Base-by-base conservation (phyloP, 1,140 invertebrate genomes). In the Sipha flava region DNA sequence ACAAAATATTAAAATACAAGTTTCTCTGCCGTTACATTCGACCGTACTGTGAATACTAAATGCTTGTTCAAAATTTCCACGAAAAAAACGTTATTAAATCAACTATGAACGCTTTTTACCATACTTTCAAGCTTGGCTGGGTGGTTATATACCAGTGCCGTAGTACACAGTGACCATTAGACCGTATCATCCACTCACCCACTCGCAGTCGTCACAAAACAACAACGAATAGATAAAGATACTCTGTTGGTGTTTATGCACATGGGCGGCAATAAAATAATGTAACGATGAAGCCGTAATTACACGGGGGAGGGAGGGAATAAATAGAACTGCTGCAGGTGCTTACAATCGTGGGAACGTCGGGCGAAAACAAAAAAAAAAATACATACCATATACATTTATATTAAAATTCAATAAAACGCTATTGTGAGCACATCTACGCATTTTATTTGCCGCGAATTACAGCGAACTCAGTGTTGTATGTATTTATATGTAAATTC, bases 261-360 rank as follows among this genome's bases (percentile, higher is more conserved):
- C 66, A 70, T 47, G 40, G 66, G 40, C 66, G 66, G 66, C 40
- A 45, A 70, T 70, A 70, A 70, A 70, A 70, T 70, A 70, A 70
- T 47, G 40, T 45, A 47, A 70, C 26, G 66, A 70, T 47, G 66
- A 47, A 70, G 43, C 66, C 40, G 43, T 70, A 70, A 70, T 70
- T 70, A 70, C 43, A 26, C 16, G 18, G 23, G n/a, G 21, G 66
- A n/a, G n/a, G n/a, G n/a, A n/a, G 66, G 66, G 21, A 70, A 70
- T 47, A 47, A 70, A 45, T 70, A 70, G 66, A 34, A 66, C 64
- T 40, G 62, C 7, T 70, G 66, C 66, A 70, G 66, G 66, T 70
- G 66, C 66, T 70, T 18, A n/a, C 66, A 47, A 70, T 70, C 66
- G 93, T 92, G 86, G 95, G 94, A 85, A 96, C 93, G 90, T 96